Percentiles rank a stretch among this genome's conserved stretches.
These are phyloP conservation scores for Montipora foliosa DNA, from an alignment of 64 coral and sea anemone species.

Conservation along the genomic window DNA sequence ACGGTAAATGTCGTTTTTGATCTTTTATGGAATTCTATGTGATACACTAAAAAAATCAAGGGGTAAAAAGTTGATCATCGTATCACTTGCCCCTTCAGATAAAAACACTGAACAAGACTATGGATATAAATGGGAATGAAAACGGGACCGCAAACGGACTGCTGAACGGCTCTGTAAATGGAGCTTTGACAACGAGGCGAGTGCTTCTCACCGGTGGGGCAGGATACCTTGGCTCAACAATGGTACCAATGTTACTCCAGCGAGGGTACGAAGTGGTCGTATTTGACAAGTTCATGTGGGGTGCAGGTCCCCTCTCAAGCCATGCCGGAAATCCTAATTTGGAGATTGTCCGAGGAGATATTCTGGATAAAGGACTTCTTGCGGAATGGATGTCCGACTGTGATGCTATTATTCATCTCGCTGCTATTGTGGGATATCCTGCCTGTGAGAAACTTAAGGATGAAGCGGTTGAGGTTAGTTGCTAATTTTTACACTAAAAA, in stretches of 20 bases:
- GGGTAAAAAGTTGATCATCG: too few relatives aligned
- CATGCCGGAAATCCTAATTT: conserved; percentile 73
- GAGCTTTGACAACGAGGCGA: conserved; percentile 2
- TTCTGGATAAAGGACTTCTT: conserved; percentile 77
- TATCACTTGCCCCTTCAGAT: background rate
- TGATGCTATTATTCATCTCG: conserved; percentile 91
- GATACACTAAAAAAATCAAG: too few relatives aligned
- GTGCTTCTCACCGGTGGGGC: conserved; percentile 94
- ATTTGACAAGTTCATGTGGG: conserved; percentile 91
- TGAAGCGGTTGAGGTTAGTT: conserved; percentile 27
- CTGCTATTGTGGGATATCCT: conserved; percentile 96
- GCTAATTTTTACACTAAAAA: too few relatives aligned
- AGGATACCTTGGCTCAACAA: conserved; percentile 93
- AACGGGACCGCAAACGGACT: background rate
- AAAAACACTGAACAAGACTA: background rate
- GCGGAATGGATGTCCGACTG: conserved; percentile 70
- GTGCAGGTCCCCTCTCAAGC: conserved; percentile 56
- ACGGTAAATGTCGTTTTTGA: too few relatives aligned
- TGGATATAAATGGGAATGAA: conserved; percentile 1
- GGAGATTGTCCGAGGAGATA: conserved; percentile 84
- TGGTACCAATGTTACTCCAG: conserved; percentile 87
- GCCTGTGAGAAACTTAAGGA: conserved; percentile 82
- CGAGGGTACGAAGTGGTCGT: conserved; percentile 77
- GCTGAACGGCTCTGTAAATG: background rate
- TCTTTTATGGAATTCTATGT: too few relatives aligned